Evolutionary conservation across 2,888 invertebrate species (phyloP), one percentile per base, ranked within the genome.

Genomic region (Stegophylla sp.): DNA sequence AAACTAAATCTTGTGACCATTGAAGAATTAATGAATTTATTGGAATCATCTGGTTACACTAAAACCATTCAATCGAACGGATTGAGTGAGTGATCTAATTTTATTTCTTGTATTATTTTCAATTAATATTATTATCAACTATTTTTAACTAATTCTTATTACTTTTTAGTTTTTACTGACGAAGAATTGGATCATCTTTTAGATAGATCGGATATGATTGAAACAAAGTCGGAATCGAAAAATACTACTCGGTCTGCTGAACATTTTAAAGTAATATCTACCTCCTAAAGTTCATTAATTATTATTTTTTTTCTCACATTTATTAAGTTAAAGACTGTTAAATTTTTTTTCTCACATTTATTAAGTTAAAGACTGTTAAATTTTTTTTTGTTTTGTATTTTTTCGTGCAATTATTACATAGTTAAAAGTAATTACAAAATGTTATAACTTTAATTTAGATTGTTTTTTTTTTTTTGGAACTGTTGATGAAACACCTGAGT

Each of bases 121-220:
- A 26, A 15, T 41, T 20, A 0, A 61, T 61, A 28, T 59, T 41
- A 26, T 12, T 7, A 12, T 26, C 12, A 48, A 15, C 10, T 45
- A 9, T 23, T 26, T 28, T 23, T 3, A 20, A 51, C 26, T 34
- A 26, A 67, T 3, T 28, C 12, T 28, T 2, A 20, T 51, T 51
- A 3, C 17, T 63, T 63, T 82, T 83, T 84, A 86, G 87, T 87
- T 7, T 87, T 88, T 53, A 86, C 88, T 13, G 87, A 88, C 23
- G 85, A 86, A 64, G 88, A 89, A 83, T 85, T 89, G 41, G 85
- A 88, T 66, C 85, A 85, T 69, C 81, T 89, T 1, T 83, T 89
- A 61, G 89, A 89, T 82, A 85, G 89, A 82, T 87, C 86, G 73
- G 87, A 88, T 82, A 83, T 88, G 56, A 15, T 69, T 4, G 45